Conservation (phyloP, 1,140 invertebrate genomes). For the Caenorhabditis inopinata region DNA sequence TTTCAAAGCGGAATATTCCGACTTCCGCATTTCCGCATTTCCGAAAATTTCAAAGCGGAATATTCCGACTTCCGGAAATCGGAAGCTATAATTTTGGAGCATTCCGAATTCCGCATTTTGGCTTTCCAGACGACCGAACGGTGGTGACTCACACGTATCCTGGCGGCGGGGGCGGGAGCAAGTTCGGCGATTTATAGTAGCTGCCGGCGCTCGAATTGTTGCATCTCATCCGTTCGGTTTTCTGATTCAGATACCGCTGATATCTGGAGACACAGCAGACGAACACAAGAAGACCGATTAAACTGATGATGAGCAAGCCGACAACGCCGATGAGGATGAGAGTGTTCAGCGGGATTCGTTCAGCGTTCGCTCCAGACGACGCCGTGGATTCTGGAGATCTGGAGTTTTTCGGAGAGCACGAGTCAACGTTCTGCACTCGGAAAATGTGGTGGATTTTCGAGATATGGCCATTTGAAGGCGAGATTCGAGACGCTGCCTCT, state of each 20-base stretch:
- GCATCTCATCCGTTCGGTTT: not conserved
- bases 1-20: no score
- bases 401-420: not conserved
- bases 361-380: not conserved
- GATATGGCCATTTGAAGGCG: not conserved
- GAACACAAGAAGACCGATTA: not conserved
- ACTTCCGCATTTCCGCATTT: no score
- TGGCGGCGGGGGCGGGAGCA: not conserved
- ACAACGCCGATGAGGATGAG: not conserved
- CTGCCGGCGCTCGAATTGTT: constrained; percentile 1
- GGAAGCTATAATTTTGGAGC: no score
- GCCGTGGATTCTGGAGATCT: not conserved
- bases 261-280: constrained; percentile 9
- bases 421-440: not conserved
- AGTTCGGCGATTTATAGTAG: constrained; percentile 8
- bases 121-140: not conserved
- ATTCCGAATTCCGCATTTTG: no score
- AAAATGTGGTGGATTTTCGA: constrained; percentile 13
- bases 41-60: no score
- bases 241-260: not conserved
- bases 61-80: no score
- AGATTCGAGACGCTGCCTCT: not conserved
- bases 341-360: not conserved
- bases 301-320: not conserved
- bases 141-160: not conserved